A percentile compares a stretch with the other conserved stretches of the same genome.
Evolutionary conservation across 2,113 vertebrate genomes (phyloP).

Genomic region (Chloropsis hardwickii): DNA sequence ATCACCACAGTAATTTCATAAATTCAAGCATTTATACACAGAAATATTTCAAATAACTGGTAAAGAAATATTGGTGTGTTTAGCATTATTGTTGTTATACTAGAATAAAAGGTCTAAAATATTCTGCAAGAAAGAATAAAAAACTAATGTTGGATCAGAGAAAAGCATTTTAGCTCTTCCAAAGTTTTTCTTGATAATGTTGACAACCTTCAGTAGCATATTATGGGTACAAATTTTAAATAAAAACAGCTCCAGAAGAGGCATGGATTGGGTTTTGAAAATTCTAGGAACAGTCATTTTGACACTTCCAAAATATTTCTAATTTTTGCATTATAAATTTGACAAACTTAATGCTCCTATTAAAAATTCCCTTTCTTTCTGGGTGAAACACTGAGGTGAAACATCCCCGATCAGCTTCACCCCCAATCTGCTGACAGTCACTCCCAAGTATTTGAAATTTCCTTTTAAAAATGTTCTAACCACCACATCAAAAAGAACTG

Average conservation of each 20-base stretch:
- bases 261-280: neutral
- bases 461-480: neutral
- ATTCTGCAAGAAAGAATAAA: neutral
- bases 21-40: neutral
- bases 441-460: neutral
- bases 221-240: neutral
- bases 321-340: neutral
- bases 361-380: neutral
- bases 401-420: neutral
- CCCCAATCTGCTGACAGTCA: neutral
- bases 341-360: neutral
- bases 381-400: accelerated
- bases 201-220: neutral
- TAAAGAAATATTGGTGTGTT: neutral
- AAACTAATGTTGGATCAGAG: neutral
- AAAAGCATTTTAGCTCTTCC: neutral
- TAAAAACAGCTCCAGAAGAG: neutral
- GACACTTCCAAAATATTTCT: neutral
- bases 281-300: neutral
- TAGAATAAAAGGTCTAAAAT: neutral
- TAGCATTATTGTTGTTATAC: neutral
- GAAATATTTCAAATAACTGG: neutral
- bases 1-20: neutral
- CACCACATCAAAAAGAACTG: neutral
- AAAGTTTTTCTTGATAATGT: neutral